Base-by-base conservation (phyloP, 2,888 invertebrate genomes). In the Andrena chrysosceles region DNA sequence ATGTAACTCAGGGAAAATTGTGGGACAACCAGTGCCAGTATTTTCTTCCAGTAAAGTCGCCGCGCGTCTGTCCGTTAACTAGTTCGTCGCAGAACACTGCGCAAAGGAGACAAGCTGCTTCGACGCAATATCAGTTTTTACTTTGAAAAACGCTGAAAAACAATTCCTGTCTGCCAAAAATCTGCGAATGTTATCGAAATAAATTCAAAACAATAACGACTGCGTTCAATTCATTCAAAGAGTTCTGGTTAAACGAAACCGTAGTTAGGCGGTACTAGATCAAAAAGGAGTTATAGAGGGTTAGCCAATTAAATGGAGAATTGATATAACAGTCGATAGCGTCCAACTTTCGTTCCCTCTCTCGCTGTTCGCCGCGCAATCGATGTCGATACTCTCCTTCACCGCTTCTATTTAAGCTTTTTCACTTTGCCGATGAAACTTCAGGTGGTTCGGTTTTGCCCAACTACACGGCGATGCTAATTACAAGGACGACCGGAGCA, bases 1-100 rank as follows among this genome's bases (percentile, higher is more conserved):
- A 56, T 48, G 67, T 67, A 81, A 48, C 52, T 80, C 62, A n/a
- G 23, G 2, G 69, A 62, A 80, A 79, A 82, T 63, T 64, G 63
- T 29, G 29, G 29, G n/a, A n/a, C 42, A 54, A 67, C 52, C 56
- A 8, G 23, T n/a, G 10, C 20, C 10, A 2, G 8, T 33, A 49
- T 8, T 64, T 16, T 42, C n/a, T 23, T 48, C 16, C 31, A 26
- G 52, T n/a, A 42, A 33, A 29, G 13, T 68, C 4, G n/a, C 6
- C 29, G 1, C 42, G 29, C 62, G 20, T 56, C 29, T 52, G 2
- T 48, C 29, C 33, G 4, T 29, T 59, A 56, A 48, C 20, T 60
- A 60, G 49, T 16, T 49, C 13, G 2, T 10, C 20, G 35, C 8
- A 2, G 5, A 31, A 20, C 26, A 20, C 35, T 16, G 49, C 10